Percentiles rank a stretch among this genome's conserved stretches.
phyloP scores from a whole-genome alignment of 2,888 invertebrate genomes.

The Harpalus rufipes region DNA sequence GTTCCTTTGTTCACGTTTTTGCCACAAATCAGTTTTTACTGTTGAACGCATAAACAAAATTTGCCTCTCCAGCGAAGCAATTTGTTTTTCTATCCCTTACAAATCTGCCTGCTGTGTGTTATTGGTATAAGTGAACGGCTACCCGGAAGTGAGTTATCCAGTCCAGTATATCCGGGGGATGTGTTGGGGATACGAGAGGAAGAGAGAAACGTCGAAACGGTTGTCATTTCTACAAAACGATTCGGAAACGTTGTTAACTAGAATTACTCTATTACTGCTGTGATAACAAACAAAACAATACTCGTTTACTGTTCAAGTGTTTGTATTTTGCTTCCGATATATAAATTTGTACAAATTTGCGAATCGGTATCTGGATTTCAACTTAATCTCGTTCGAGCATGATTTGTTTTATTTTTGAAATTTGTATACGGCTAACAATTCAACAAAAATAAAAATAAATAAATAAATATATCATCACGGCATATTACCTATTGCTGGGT shows the following conservation, averaged over 20 bases:
- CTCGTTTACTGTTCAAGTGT: not conserved
- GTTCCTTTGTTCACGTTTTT: not conserved
- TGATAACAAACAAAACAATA: not conserved
- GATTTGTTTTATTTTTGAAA: not conserved
- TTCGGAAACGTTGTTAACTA: not conserved
- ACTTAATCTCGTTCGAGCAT: not conserved
- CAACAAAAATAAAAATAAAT: too few relatives aligned
- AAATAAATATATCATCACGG: too few relatives aligned
- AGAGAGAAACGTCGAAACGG: not conserved
- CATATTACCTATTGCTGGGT: too few relatives aligned
- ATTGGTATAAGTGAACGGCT: not conserved
- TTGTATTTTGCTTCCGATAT: not conserved
- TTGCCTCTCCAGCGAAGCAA: not conserved
- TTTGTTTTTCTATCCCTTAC: not conserved
- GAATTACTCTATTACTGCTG: not conserved
- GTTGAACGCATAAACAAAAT: not conserved
- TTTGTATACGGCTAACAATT: not conserved
- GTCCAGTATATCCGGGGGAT: not conserved
- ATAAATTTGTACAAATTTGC: not conserved
- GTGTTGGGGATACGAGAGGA: not conserved
- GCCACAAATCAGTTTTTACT: not conserved
- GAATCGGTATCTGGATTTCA: not conserved
- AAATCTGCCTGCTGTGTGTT: not conserved
- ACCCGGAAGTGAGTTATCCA: not conserved
- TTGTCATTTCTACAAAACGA: not conserved